phyloP scores from a whole-genome alignment of 2,113 vertebrate species.

The Dicaeum eximium region DNA sequence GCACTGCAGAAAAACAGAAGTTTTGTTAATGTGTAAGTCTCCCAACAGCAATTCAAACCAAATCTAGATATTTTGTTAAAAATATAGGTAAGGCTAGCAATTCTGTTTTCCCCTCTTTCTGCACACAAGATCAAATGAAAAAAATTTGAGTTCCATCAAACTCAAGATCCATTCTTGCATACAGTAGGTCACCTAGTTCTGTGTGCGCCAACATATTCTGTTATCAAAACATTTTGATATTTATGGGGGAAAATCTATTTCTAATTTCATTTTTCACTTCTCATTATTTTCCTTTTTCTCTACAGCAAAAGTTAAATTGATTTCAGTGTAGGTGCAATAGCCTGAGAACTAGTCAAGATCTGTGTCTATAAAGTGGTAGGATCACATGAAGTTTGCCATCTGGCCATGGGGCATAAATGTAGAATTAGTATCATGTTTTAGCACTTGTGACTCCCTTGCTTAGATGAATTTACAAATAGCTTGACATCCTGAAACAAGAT shows the following conservation, averaged over 20 bases:
- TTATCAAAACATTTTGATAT: background rate
- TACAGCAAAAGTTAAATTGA: background rate
- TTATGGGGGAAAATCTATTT: background rate
- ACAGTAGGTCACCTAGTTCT: background rate
- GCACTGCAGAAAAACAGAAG: background rate
- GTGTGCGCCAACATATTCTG: background rate
- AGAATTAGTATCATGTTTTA: background rate
- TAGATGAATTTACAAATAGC: background rate
- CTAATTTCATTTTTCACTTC: background rate
- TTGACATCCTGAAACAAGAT: background rate
- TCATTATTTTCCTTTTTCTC: background rate
- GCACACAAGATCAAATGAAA: background rate
- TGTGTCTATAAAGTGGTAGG: background rate
- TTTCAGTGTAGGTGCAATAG: background rate
- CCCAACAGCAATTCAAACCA: background rate
- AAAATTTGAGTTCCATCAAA: background rate
- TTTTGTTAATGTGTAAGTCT: background rate
- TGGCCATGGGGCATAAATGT: background rate
- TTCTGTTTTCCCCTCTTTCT: background rate
- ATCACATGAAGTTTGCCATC: background rate
- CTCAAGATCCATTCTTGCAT: background rate
- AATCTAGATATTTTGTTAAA: background rate
- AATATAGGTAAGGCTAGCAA: background rate
- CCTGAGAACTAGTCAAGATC: background rate
- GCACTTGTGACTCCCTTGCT: background rate